Base-by-base conservation (phyloP, 92 coral and sea anemone genomes). In the Phenganax subtilis region DNA sequence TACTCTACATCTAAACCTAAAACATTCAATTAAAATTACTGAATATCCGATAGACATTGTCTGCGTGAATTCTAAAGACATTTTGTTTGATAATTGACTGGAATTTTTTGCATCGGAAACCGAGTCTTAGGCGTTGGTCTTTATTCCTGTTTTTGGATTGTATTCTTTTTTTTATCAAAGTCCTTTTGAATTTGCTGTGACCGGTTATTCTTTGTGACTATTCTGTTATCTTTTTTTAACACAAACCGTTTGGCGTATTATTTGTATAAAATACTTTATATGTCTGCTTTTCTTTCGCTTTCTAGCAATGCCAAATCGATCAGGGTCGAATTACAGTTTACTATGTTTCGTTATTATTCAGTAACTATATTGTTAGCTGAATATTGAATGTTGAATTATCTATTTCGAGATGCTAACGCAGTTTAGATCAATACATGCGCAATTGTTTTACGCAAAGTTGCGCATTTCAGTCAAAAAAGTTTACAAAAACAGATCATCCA, bases 41-140 rank as follows among this genome's bases (percentile, higher is more conserved):
- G 17, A 17, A 37, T 68, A 29, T 68, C 73, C 73, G 73, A 12
- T 27, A 4, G 29, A 44, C 31, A 68, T 30, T 29, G 73, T 37
- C 54, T 68, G 37, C 15, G 9, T 61, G 7, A 68, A 6, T 68
- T 6, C 53, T 29, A 68, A 37, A 68, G 73, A 51, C 8, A 16
- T 37, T 68, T 68, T 64, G 52, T 68, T 68, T 28, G 10, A 68
- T 30, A 68, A 68, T 68, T 68, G 37, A 12, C 20, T 68, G 9
- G 54, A 20, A 68, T 30, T 29, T 64, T 64, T 37, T 37, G 2
- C 47, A 25, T 64, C 9, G 47, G 70, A 25, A 20, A 64, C 29
- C 47, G 47, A 37, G 47, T 64, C 1, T 10, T 64, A 64, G 70
- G 70, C 70, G 70, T 64, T 64, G 70, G 70, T 20, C 27, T 64